phyloP scores from a whole-genome alignment of 1,140 invertebrate genomes.

The Heliconius hewitsoni region DNA sequence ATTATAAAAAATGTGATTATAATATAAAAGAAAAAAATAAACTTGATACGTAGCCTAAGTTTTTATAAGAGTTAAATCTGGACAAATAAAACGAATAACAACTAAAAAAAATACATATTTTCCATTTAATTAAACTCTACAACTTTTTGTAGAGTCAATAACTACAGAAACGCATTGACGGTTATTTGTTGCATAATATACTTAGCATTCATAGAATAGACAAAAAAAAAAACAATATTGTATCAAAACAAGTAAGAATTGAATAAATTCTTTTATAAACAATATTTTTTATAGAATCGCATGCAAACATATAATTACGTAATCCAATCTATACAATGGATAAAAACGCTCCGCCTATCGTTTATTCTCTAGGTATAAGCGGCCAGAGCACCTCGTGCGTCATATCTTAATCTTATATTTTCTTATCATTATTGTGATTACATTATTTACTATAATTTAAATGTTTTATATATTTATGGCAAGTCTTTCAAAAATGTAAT shows the following conservation, averaged over 20 bases:
- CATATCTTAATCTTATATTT: not conserved
- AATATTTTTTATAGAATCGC: not conserved
- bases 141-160: not conserved
- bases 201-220: not conserved
- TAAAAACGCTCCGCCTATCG: slow-evolving; percentile 35
- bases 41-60: too few species aligned
- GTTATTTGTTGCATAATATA: not conserved
- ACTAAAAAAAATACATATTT: not conserved
- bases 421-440: not conserved
- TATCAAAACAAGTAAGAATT: not conserved
- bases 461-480: not conserved
- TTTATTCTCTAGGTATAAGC: not conserved
- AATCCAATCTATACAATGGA: not conserved
- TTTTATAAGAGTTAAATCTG: too few species aligned
- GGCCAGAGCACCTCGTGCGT: not conserved
- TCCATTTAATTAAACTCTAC: too few species aligned
- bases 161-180: not conserved
- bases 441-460: not conserved
- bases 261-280: not conserved
- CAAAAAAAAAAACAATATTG: not conserved
- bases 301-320: not conserved
- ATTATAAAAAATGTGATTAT: too few species aligned
- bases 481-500: not conserved
- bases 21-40: too few species aligned
- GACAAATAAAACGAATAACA: not conserved